These are phyloP conservation scores for Hippoglossus hippoglossus DNA, from an alignment of 2,797 vertebrate genomes.

Conservation along the genomic window DNA sequence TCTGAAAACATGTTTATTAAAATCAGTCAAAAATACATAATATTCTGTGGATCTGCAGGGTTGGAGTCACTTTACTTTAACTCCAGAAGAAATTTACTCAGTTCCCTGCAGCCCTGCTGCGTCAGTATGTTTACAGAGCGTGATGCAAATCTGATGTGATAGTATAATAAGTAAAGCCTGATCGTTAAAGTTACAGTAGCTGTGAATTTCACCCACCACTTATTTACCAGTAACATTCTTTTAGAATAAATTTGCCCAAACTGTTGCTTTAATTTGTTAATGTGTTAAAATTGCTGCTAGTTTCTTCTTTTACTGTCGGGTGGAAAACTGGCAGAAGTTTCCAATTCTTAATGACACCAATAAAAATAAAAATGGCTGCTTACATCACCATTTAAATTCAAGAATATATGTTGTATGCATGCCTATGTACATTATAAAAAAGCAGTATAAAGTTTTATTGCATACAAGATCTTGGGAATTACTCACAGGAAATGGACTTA, in stretches of 20 bases:
- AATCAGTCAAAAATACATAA: conserved; percentile 45
- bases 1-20: conserved; percentile 68
- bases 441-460: conserved; percentile 30
- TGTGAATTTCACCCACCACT: neutral
- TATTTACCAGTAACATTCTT: conserved; percentile 5
- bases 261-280: conserved; percentile 1
- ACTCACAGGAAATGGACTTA: conserved; percentile 29
- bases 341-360: conserved; percentile 9
- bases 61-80: conserved; percentile 2
- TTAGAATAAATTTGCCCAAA: neutral
- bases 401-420: conserved; percentile 31
- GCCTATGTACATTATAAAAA: conserved; percentile 61
- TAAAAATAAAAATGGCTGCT: conserved; percentile 2
- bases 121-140: neutral
- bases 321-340: neutral
- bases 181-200: too few relatives aligned
- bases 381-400: conserved; percentile 11
- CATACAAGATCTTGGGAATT: conserved; percentile 28
- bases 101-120: conserved; percentile 23
- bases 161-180: neutral
- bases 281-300: neutral
- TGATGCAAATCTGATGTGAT: neutral
- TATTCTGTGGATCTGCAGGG: conserved; percentile 10
- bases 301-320: neutral
- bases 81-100: neutral